These are phyloP conservation scores for Drosophila rubida DNA, from an alignment of 2,888 invertebrate species.

Conservation along the genomic window DNA sequence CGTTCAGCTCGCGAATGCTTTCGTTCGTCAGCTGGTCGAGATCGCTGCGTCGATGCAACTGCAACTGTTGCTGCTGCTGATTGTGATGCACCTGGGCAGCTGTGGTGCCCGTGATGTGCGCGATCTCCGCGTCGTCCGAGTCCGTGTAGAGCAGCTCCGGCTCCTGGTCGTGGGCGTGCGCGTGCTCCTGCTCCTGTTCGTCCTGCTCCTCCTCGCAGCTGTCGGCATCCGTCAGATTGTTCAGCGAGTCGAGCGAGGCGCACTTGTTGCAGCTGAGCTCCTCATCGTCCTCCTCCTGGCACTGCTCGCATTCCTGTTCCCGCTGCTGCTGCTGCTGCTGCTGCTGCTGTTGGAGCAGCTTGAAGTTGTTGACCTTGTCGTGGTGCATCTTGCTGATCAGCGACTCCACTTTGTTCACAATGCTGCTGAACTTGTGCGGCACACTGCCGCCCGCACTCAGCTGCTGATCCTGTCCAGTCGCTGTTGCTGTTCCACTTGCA, in stretches of 20 bases:
- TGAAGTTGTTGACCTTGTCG: slow-evolving; percentile 78
- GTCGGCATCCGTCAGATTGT: slow-evolving; percentile 89
- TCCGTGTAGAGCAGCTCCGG: slow-evolving; percentile 86
- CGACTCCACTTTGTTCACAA: slow-evolving; percentile 83
- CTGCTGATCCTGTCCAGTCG: background rate
- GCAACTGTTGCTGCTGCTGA: slow-evolving; percentile 49
- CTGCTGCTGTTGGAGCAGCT: slow-evolving; percentile 59
- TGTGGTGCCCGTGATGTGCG: slow-evolving; percentile 84
- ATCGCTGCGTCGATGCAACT: slow-evolving; percentile 73
- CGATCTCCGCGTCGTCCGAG: slow-evolving; percentile 89
- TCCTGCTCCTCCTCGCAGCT: slow-evolving; percentile 86
- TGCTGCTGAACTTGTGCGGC: slow-evolving; percentile 80
- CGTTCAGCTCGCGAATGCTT: slow-evolving; percentile 81
- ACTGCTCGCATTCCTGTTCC: slow-evolving; percentile 76
- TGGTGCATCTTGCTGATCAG: slow-evolving; percentile 81
- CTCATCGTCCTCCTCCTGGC: slow-evolving; percentile 2
- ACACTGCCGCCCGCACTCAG: slow-evolving; percentile 30
- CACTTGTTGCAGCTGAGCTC: slow-evolving; percentile 52
- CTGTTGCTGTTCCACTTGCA: slow-evolving; percentile 11
- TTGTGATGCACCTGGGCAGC: slow-evolving; percentile 83
- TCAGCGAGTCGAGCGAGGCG: slow-evolving; percentile 89
- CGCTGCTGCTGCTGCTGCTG: slow-evolving; percentile 81
- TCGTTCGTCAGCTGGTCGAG: slow-evolving; percentile 83
- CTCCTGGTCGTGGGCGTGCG: slow-evolving; percentile 84
- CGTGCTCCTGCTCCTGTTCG: no score